phyloP scores from a whole-genome alignment of 2,888 invertebrate species.

The Hirtodrosophila trivittata region DNA sequence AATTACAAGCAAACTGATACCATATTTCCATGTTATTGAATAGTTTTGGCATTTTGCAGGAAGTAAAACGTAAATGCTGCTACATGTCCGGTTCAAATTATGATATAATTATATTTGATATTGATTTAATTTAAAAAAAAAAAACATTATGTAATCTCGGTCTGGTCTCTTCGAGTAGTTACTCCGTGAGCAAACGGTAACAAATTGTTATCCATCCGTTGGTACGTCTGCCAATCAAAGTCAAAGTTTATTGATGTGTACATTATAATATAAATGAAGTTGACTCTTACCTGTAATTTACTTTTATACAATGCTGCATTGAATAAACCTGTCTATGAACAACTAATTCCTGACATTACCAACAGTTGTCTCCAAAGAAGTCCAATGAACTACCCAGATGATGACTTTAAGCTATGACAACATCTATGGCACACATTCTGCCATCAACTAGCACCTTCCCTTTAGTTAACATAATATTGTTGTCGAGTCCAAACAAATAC shows the following conservation, averaged over 20 bases:
- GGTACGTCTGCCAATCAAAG: conserved; percentile 34
- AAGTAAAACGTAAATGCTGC: conserved; percentile 39
- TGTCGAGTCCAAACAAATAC: no score
- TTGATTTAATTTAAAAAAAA: conserved; percentile 43
- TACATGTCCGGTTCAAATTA: conserved; percentile 55
- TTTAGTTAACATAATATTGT: no score
- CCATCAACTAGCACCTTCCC: no score
- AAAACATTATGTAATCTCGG: conserved; percentile 44
- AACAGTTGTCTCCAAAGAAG: conserved; percentile 28
- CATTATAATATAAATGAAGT: conserved; percentile 44
- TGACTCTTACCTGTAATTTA: conserved; percentile 33
- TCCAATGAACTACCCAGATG: conserved; percentile 3
- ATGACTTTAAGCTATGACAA: no score
- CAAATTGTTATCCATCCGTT: conserved; percentile 24
- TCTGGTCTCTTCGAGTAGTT: conserved; percentile 9
- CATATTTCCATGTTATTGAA: conserved; percentile 62
- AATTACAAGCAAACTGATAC: conserved; percentile 11
- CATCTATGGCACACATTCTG: no score
- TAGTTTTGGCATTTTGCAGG: conserved; percentile 42
- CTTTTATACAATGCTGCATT: conserved; percentile 23
- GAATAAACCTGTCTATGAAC: conserved; percentile 16
- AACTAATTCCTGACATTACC: conserved; percentile 45
- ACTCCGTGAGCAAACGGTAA: conserved; percentile 52
- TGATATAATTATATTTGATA: conserved; percentile 50
- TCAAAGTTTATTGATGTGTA: conserved; percentile 73